Evolutionary conservation across 2,888 invertebrate genomes (phyloP).

Genomic region (Epistrophe grossulariae): DNA sequence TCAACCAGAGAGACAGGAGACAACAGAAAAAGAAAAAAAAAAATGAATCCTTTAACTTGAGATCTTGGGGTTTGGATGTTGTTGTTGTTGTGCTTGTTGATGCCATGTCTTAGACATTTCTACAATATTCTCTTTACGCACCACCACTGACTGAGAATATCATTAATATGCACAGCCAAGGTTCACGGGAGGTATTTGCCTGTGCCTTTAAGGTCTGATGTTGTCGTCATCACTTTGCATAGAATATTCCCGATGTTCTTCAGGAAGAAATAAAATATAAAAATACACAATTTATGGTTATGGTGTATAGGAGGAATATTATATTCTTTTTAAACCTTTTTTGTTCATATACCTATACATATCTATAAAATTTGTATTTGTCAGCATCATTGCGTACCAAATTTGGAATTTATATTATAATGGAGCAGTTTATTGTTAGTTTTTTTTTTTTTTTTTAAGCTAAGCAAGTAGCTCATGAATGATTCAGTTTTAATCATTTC

Average conservation of each 20-base stretch:
- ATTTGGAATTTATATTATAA: constrained; percentile 21
- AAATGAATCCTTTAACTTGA: constrained; percentile 4
- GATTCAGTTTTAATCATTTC: background rate
- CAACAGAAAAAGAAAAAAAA: constrained; percentile 12
- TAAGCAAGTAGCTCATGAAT: background rate
- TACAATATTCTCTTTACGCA: background rate
- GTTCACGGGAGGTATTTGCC: constrained; percentile 46
- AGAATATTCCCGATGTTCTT: constrained; percentile 10
- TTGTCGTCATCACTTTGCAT: background rate
- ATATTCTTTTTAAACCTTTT: background rate
- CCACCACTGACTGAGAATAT: background rate
- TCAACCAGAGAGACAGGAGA: background rate
- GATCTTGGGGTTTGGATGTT: background rate
- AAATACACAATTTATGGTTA: constrained; percentile 37
- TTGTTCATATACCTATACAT: no score
- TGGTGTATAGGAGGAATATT: background rate
- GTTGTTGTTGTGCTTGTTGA: constrained; percentile 25
- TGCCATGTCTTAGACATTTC: constrained; percentile 30
- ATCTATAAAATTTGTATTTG: background rate
- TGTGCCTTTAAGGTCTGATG: constrained; percentile 8
- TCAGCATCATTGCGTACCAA: constrained; percentile 8
- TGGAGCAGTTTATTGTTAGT: background rate
- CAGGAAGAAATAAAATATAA: constrained; percentile 41
- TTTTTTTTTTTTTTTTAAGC: background rate
- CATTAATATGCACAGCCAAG: constrained; percentile 62